These are phyloP conservation scores for Dryobota labecula DNA, from an alignment of 2,888 invertebrate genomes.

Conservation along the genomic window DNA sequence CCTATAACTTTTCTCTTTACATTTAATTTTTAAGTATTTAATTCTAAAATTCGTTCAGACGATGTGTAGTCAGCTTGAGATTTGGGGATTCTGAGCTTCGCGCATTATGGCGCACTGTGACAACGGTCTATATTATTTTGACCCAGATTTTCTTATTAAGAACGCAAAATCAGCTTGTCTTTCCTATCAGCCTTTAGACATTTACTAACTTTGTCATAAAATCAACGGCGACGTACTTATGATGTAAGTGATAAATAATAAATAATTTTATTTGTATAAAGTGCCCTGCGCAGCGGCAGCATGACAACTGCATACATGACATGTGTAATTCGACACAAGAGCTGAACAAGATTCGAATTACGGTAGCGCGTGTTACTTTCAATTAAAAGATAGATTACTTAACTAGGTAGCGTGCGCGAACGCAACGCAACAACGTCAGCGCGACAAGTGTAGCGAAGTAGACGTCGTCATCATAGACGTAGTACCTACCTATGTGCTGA, in stretches of 20 bases:
- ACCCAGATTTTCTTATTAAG: constrained; percentile 26
- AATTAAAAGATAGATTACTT: too few relatives aligned
- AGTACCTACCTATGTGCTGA: neutral
- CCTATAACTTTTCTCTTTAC: neutral
- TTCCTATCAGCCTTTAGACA: neutral
- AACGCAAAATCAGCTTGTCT: neutral
- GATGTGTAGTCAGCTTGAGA: neutral
- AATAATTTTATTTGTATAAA: too few relatives aligned
- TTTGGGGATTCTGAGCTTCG: neutral
- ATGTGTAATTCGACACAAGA: constrained; percentile 20
- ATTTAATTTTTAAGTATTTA: neutral
- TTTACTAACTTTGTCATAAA: constrained; percentile 5
- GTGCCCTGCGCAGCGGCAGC: too few relatives aligned
- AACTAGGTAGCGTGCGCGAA: too few relatives aligned
- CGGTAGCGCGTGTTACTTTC: constrained; percentile 13
- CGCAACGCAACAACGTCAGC: too few relatives aligned
- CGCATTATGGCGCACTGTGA: neutral
- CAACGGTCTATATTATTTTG: constrained; percentile 1
- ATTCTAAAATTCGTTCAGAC: neutral
- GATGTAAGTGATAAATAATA: too few relatives aligned
- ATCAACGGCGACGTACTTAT: neutral
- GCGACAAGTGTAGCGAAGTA: too few relatives aligned
- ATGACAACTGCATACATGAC: constrained; percentile 20
- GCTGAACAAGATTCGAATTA: constrained; percentile 27
- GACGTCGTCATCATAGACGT: too few relatives aligned